Evolutionary conservation across 2,797 vertebrate species (phyloP).

Genomic region (Neosalanx taihuensis): DNA sequence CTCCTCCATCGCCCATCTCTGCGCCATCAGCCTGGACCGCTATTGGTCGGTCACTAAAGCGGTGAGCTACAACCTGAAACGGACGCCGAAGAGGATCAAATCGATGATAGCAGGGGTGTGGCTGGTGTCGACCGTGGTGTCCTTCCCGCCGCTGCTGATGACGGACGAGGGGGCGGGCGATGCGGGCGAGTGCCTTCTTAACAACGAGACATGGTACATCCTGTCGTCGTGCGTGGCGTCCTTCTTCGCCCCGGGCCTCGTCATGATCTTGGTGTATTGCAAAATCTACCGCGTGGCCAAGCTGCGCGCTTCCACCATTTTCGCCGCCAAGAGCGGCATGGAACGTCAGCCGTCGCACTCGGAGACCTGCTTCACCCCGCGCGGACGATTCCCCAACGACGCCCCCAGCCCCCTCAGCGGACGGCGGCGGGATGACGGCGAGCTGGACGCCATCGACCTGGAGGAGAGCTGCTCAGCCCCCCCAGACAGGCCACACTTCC

Average conservation of each 20-base stretch:
- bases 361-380: conserved; percentile 61
- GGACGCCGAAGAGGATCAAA: conserved; percentile 79
- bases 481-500: conserved; percentile 46
- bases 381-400: conserved; percentile 48
- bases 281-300: conserved; percentile 83
- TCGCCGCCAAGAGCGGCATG: conserved; percentile 64
- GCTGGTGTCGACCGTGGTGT: conserved; percentile 78
- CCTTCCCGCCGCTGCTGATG: conserved; percentile 79
- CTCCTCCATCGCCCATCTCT: conserved; percentile 85
- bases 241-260: conserved; percentile 82
- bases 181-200: conserved; percentile 73
- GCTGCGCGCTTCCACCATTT: conserved; percentile 71
- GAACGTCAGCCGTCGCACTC: conserved; percentile 65
- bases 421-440: conserved; percentile 51
- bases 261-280: conserved; percentile 85
- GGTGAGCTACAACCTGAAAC: conserved; percentile 79
- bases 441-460: conserved; percentile 73
- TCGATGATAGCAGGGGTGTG: conserved; percentile 80
- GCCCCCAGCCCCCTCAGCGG: conserved; percentile 40
- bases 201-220: conserved; percentile 86
- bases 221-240: conserved; percentile 82
- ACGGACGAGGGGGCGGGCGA: conserved; percentile 42
- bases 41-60: conserved; percentile 88
- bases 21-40: conserved; percentile 86
- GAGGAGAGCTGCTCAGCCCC: conserved; percentile 63